Base-by-base conservation (phyloP, 2,797 vertebrate genomes). In the Oryzias dopingdopingensis region DNA sequence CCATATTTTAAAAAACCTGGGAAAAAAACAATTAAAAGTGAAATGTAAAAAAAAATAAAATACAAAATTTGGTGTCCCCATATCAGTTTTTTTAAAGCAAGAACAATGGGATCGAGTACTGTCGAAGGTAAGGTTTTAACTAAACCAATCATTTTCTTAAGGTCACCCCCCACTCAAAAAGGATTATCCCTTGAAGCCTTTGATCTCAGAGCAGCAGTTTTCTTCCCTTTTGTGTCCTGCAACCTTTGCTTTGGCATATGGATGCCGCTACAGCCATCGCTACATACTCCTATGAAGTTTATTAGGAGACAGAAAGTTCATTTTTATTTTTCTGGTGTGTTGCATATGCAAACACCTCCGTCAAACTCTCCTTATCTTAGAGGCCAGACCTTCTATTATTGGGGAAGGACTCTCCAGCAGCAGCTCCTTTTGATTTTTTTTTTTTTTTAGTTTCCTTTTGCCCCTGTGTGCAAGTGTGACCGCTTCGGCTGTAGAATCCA, bases 351-450 rank as follows among this genome's bases (percentile, higher is more conserved):
- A 82, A 82, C 70, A 69, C 32, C 56, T 70, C 66, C 56, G 50
- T 65, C 51, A 60, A 65, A 65, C 65, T 49, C 52, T 42, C n/a
- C 41, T 23, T 59, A 18, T 50, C 70, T 76, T 67, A 45, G 29
- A 67, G 74, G 72, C 63, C 66, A 62, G n/a, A 64, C 55, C 52
- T 46, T 68, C 69, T 80, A 71, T 77, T 77, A 74, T 79, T 76
- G 60, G 67, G 77, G 46, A 69, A 70, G 43, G 40, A 64, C 56
- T 70, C 73, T 86, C 65, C 64, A 65, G 69, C 58, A 50, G 59
- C 48, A 49, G 42, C 61, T 65, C 54, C 54, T 64, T 65, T 59
- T 66, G 37, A 62, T 69, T 65, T 59, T 73, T 50, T 65, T 59
- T 73, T 50, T 56, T 69, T 68, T 42, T 24, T 14, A 12, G 17